Evolutionary conservation across 2,113 vertebrate genomes (phyloP), one percentile per base, ranked within the genome.

Genomic region (Phycodurus eques): DNA sequence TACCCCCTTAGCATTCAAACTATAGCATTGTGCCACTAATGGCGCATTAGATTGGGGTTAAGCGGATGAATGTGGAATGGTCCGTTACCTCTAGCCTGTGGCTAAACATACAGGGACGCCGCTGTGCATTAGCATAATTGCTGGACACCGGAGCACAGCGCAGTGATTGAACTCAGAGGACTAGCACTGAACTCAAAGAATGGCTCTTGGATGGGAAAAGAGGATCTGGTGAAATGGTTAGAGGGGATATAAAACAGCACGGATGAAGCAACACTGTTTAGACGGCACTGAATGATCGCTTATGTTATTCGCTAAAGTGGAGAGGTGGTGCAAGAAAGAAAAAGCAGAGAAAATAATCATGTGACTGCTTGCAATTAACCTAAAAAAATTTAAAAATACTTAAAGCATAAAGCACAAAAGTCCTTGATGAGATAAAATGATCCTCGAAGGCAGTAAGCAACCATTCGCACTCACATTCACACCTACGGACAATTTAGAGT

Each of bases 11-110:
- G 81, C 68, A 85, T 88, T 88, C 73, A 82, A 72, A 85, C 75
- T 79, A 70, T 77, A 81, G 87, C 66, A 89, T 83, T 88, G 79
- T 90, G 73, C 76, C 71, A 80, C 78, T 90, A 93, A 92, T 90
- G 74, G 87, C 85, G 85, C 79, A 91, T 90, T 92, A 90, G 89
- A 92, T 92, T 90, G 82, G 84, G 87, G 91, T 92, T 90, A 92
- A 91, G 88, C 82, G 53, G 71, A 74, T 90, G 88, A 91, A 90
- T 90, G 75, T 79, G 85, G 82, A 86, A 79, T 83, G 82, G 88
- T 87, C 82, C 85, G 79, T 85, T 87, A 46, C 71, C 77, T 80
- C 65, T 79, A 70, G 80, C 87, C 81, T 44, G 49, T 74, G 85
- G 88, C 89, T 87, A 83, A 43, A 46, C 75, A 82, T 79, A 69